Evolutionary conservation across 2,797 vertebrate species (phyloP).

Genomic region (Menidia menidia): DNA sequence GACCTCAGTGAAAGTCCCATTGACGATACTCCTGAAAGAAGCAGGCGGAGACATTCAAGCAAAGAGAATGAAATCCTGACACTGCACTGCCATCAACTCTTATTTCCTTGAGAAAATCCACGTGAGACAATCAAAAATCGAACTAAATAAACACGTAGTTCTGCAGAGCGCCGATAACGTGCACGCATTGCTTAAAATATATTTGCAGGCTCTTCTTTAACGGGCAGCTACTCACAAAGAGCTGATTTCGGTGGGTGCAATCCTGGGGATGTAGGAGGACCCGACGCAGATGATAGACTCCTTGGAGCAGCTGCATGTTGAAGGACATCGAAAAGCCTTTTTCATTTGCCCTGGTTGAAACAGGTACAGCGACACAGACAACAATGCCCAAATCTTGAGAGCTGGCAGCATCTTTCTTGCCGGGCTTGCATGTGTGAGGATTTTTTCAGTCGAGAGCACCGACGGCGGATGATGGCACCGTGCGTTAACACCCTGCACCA

Average conservation of each 20-base stretch:
- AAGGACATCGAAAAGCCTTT: slow-evolving; percentile 86
- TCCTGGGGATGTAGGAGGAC: slow-evolving; percentile 86
- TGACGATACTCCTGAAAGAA: slow-evolving; percentile 91
- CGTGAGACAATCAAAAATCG: background rate
- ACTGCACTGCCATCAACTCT: slow-evolving; percentile 18
- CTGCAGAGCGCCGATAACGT: too few species aligned
- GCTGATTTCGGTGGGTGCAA: slow-evolving; percentile 88
- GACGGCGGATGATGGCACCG: slow-evolving; percentile 58
- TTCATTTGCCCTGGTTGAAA: slow-evolving; percentile 76
- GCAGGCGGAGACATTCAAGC: slow-evolving; percentile 4
- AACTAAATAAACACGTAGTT: background rate
- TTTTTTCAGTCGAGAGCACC: slow-evolving; percentile 32
- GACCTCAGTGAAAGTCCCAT: slow-evolving; percentile 95
- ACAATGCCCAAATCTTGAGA: slow-evolving; percentile 72
- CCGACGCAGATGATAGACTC: slow-evolving; percentile 97
- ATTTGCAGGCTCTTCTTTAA: background rate
- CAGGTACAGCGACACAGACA: slow-evolving; percentile 77
- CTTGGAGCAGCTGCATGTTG: slow-evolving; percentile 94
- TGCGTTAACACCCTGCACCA: slow-evolving; percentile 83
- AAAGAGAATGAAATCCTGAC: background rate
- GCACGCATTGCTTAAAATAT: background rate
- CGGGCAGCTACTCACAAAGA: slow-evolving; percentile 89
- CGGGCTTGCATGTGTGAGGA: slow-evolving; percentile 74
- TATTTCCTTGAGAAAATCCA: slow-evolving; percentile 3
- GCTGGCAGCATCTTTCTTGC: slow-evolving; percentile 78